phyloP scores from a whole-genome alignment of 2,797 vertebrate species.

The Rousettus madagascariensis region DNA sequence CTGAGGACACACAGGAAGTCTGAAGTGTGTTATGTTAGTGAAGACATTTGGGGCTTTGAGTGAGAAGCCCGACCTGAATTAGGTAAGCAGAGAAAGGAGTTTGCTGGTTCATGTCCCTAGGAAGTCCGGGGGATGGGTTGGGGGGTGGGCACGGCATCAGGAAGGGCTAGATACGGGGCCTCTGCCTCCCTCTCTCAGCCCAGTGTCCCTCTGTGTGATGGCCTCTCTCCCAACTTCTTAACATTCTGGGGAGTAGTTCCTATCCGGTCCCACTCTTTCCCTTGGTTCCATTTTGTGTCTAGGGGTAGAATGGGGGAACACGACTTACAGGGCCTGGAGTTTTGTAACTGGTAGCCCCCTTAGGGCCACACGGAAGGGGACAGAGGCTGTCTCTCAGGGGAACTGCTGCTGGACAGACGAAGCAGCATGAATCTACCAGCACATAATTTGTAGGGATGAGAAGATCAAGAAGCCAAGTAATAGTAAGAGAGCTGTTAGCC shows the following conservation, averaged over 20 bases:
- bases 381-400: not conserved
- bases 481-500: not conserved
- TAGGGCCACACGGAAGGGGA: not conserved
- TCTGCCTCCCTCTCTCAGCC: not conserved
- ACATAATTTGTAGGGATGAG: not conserved
- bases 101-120: not conserved
- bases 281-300: not conserved
- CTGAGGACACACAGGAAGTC: not conserved
- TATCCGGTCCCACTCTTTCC: not conserved
- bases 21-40: not conserved
- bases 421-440: not conserved
- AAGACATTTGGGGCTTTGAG: not conserved
- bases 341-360: not conserved
- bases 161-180: not conserved
- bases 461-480: not conserved
- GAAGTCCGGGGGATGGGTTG: not conserved
- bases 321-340: not conserved
- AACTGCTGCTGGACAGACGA: not conserved
- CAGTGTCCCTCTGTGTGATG: not conserved
- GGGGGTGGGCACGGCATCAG: not conserved
- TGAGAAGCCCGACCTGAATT: slow-evolving; percentile 16
- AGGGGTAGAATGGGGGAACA: not conserved
- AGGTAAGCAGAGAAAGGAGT: not conserved
- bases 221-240: not conserved
- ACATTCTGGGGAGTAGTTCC: not conserved